These are phyloP conservation scores for Struthidea cinerea DNA, from an alignment of 2,113 vertebrate genomes.

Conservation along the genomic window DNA sequence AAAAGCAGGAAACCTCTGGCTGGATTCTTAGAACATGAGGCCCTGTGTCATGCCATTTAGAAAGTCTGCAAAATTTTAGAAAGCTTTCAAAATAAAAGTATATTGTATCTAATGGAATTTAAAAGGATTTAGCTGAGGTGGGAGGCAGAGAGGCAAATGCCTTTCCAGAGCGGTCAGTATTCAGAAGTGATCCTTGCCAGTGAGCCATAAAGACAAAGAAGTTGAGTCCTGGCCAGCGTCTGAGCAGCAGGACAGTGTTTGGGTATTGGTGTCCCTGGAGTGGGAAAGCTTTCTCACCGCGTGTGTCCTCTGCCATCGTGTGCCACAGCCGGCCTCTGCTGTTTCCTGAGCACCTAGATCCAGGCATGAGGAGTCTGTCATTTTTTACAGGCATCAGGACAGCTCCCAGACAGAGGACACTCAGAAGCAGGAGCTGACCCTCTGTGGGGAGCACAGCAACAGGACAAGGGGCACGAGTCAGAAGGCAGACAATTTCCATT, in stretches of 20 bases:
- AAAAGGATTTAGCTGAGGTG: not conserved
- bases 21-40: accelerated
- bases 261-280: not conserved
- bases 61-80: not conserved
- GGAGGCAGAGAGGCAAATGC: not conserved
- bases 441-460: not conserved
- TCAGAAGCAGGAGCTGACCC: not conserved
- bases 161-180: not conserved
- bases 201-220: not conserved
- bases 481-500: not conserved
- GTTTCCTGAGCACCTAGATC: not conserved
- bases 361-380: not conserved
- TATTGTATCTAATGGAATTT: not conserved
- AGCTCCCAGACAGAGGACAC: not conserved
- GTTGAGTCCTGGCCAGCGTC: not conserved
- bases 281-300: accelerated
- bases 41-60: not conserved
- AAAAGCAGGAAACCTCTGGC: not conserved
- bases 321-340: not conserved
- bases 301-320: accelerated
- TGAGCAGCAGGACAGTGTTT: not conserved
- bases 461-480: not conserved
- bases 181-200: not conserved
- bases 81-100: not conserved
- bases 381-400: not conserved